Conservation (phyloP, 2,888 invertebrate genomes). For the Drosophila maculinotata region DNA sequence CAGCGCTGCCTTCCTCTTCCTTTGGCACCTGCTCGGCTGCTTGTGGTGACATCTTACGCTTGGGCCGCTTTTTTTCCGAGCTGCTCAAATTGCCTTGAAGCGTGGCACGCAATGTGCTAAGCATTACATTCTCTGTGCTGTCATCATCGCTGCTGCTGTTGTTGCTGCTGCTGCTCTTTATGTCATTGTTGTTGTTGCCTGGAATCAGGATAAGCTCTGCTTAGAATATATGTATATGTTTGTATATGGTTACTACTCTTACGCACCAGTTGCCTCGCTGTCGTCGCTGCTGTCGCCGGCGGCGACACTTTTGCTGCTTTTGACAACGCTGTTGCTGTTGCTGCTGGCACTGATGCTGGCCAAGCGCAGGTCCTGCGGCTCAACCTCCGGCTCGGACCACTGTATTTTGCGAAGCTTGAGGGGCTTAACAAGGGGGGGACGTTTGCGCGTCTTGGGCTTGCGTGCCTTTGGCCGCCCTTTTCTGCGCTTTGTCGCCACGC, state of each 20-base stretch:
- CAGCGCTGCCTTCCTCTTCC: conserved; percentile 4
- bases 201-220: too few species aligned
- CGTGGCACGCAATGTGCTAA: conserved; percentile 55
- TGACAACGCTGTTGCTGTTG: conserved; percentile 23
- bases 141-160: conserved; percentile 51
- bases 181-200: conserved; percentile 10
- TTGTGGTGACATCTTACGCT: conserved; percentile 35
- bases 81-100: conserved; percentile 47
- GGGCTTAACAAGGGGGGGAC: not conserved
- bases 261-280: conserved; percentile 4
- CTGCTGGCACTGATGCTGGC: conserved; percentile 26
- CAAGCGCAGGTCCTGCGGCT: not conserved
- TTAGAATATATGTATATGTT: not conserved
- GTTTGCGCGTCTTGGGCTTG: conserved; percentile 38
- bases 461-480: conserved; percentile 39
- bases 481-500: conserved; percentile 1
- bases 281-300: conserved; percentile 31
- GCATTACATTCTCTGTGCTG: conserved; percentile 54
- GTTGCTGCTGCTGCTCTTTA: conserved; percentile 20
- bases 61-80: conserved; percentile 51
- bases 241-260: too few species aligned
- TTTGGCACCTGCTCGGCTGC: conserved; percentile 13
- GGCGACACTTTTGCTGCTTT: conserved; percentile 8
- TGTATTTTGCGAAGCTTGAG: conserved; percentile 39
- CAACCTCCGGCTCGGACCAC: conserved; percentile 2